Evolutionary conservation across 2,113 vertebrate species (phyloP).

Genomic region (Struthidea cinerea): DNA sequence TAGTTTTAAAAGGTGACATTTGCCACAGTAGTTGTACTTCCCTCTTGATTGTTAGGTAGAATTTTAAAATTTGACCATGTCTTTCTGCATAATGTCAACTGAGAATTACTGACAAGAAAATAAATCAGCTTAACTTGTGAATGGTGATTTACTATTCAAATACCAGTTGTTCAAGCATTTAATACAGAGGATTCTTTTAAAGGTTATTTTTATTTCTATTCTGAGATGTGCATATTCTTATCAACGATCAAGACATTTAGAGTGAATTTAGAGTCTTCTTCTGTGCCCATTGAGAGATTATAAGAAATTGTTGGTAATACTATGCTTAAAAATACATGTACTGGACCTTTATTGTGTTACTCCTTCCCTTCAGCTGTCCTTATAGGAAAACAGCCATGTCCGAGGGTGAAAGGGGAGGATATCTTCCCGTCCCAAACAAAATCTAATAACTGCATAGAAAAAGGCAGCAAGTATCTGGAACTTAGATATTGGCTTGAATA

Average conservation of each 20-base stretch:
- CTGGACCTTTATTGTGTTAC: background rate
- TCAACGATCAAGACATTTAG: background rate
- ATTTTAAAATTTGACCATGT: background rate
- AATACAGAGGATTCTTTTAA: background rate
- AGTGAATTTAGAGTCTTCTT: background rate
- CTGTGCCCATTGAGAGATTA: background rate
- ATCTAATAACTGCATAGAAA: background rate
- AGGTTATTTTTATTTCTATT: background rate
- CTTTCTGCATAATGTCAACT: background rate
- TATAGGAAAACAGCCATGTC: background rate
- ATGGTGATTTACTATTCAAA: background rate
- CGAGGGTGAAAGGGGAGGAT: background rate
- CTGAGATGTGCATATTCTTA: background rate
- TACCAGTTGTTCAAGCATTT: background rate
- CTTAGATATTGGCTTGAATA: background rate
- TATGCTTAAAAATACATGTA: background rate
- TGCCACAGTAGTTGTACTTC: background rate
- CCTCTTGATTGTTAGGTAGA: background rate
- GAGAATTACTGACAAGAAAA: background rate
- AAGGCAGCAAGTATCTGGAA: background rate
- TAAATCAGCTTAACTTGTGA: background rate
- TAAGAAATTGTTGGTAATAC: background rate
- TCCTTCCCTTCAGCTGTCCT: background rate
- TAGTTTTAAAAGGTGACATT: background rate
- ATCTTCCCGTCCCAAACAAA: background rate